Conservation (phyloP, 2,113 vertebrate genomes). For the Spilogale gracilis region DNA sequence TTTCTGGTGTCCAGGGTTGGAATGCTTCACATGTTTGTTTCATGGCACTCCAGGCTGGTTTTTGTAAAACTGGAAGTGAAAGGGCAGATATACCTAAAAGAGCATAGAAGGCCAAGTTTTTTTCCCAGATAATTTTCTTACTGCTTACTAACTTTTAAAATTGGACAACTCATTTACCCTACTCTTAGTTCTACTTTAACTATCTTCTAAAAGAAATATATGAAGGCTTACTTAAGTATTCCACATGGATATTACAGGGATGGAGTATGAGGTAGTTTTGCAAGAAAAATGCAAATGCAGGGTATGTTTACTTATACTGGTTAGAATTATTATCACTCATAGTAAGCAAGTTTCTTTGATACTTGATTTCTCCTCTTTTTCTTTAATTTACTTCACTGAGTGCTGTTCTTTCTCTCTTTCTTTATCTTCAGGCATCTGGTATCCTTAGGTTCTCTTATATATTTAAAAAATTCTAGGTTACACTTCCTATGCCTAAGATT, state of each 20-base stretch:
- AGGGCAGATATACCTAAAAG: neutral
- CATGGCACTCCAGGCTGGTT: neutral
- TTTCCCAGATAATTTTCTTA: neutral
- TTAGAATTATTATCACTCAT: neutral
- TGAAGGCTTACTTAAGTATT: neutral
- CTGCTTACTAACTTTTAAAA: neutral
- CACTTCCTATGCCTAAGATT: neutral
- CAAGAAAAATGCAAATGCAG: neutral
- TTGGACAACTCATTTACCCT: neutral
- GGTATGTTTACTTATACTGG: neutral
- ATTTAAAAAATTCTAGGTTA: neutral
- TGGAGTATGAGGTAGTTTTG: neutral
- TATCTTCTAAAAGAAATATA: neutral
- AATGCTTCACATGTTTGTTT: neutral
- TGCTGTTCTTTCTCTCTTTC: neutral
- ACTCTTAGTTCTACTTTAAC: neutral
- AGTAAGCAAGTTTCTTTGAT: neutral
- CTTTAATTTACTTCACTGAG: neutral
- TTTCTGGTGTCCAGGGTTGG: neutral
- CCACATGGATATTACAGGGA: neutral
- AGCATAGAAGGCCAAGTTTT: neutral
- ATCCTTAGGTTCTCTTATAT: neutral
- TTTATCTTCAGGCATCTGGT: neutral
- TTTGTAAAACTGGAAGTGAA: neutral
- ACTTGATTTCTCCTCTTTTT: neutral